A percentile compares a stretch with the other conserved stretches of the same genome.
Conservation (phyloP, 1,140 invertebrate genomes). For the Drosophila parabipectinata region DNA sequence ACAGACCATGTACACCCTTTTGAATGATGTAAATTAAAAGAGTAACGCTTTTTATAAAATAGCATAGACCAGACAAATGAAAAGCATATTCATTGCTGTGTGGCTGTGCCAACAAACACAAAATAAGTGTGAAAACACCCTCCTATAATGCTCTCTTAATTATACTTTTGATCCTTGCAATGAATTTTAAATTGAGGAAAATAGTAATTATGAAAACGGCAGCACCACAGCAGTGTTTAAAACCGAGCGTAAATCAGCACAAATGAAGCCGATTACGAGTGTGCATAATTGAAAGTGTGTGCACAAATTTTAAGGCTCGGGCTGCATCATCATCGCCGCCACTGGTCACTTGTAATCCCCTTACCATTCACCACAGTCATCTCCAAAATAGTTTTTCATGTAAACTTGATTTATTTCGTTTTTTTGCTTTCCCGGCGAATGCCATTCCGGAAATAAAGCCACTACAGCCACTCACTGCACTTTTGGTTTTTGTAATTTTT, state of each 20-base stretch:
- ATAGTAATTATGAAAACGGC: conserved; percentile 36
- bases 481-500: conserved; percentile 16
- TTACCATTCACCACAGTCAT: conserved; percentile 33
- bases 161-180: conserved; percentile 56
- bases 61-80: not conserved
- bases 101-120: not conserved
- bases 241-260: conserved; percentile 40
- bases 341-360: conserved; percentile 35
- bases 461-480: conserved; percentile 16
- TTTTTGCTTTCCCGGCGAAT: conserved; percentile 9
- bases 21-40: not conserved
- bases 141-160: conserved; percentile 45
- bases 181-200: conserved; percentile 45
- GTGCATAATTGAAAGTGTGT: not conserved
- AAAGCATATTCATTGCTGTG: not conserved
- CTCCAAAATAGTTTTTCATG: conserved; percentile 51
- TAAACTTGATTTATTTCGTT: conserved; percentile 53
- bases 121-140: conserved; percentile 40
- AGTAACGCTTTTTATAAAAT: not conserved
- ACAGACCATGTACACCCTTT: not conserved
- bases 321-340: conserved; percentile 2
- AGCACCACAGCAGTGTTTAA: conserved; percentile 19
- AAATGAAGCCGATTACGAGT: conserved; percentile 57
- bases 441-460: conserved; percentile 37
- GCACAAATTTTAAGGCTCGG: not conserved